Evolutionary conservation across 2,888 invertebrate genomes (phyloP).

Genomic region (Caenorhabditis zanzibari): DNA sequence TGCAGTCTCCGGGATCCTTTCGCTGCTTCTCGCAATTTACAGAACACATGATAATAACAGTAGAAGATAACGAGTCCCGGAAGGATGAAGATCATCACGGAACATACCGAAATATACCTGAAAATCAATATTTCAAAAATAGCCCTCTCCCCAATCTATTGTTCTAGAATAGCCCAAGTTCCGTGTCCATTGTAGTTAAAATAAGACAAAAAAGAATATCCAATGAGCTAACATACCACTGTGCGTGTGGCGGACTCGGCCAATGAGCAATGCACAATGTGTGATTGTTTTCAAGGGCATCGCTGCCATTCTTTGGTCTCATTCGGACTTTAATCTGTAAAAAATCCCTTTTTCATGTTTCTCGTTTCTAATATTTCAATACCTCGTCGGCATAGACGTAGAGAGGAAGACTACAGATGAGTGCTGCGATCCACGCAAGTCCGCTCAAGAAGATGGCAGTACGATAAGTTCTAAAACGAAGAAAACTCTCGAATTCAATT

Average conservation of each 20-base stretch:
- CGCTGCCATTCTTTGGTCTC: slow-evolving; percentile 62
- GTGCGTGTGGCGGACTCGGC: slow-evolving; percentile 76
- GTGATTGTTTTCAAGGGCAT: slow-evolving; percentile 69
- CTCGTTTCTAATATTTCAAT: neutral
- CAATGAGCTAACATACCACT: slow-evolving; percentile 73
- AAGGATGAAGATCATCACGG: slow-evolving; percentile 81
- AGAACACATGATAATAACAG: slow-evolving; percentile 82
- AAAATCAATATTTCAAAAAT: slow-evolving; percentile 28
- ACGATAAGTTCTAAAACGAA: slow-evolving; percentile 74
- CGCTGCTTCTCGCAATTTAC: slow-evolving; percentile 79
- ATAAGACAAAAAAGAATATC: slow-evolving; percentile 27
- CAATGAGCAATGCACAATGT: slow-evolving; percentile 80
- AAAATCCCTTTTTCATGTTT: neutral
- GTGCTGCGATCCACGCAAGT: slow-evolving; percentile 79
- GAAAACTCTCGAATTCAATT: slow-evolving; percentile 20
- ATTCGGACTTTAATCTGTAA: slow-evolving; percentile 66
- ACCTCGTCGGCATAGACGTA: slow-evolving; percentile 79
- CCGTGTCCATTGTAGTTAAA: neutral
- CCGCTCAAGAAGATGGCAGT: slow-evolving; percentile 76
- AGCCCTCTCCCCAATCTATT: neutral
- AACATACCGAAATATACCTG: slow-evolving; percentile 82
- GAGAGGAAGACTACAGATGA: slow-evolving; percentile 78
- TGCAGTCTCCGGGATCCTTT: slow-evolving; percentile 77
- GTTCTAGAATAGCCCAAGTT: slow-evolving; percentile 17
- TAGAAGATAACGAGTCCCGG: slow-evolving; percentile 80